Evolutionary conservation across 1,140 invertebrate species (phyloP).

Genomic region (Octopus sinensis): DNA sequence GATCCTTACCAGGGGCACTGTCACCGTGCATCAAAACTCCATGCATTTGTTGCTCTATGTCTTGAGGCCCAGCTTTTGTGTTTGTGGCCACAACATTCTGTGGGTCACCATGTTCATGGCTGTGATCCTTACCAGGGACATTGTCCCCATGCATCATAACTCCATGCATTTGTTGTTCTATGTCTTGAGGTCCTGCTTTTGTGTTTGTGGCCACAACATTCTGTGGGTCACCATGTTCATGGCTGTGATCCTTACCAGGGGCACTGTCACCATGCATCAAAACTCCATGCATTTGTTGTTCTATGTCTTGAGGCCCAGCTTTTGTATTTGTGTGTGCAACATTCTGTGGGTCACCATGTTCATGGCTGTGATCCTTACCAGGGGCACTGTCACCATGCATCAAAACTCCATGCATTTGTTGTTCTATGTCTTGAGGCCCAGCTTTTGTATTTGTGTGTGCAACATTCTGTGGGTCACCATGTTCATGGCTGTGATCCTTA

Average conservation of each 20-base stretch:
- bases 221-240: slow-evolving; percentile 17
- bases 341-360: not conserved
- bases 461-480: not conserved
- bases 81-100: slow-evolving; percentile 16
- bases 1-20: slow-evolving; percentile 24
- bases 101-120: slow-evolving; percentile 25
- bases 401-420: slow-evolving; percentile 34
- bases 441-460: slow-evolving; percentile 16
- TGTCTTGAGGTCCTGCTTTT: not conserved
- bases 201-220: slow-evolving; percentile 12
- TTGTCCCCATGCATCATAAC: slow-evolving; percentile 42
- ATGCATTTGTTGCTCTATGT: slow-evolving; percentile 23
- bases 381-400: slow-evolving; percentile 37
- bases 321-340: slow-evolving; percentile 13
- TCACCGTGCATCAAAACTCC: slow-evolving; percentile 42
- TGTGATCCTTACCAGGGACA: slow-evolving; percentile 27
- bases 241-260: slow-evolving; percentile 23
- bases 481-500: slow-evolving; percentile 26
- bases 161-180: slow-evolving; percentile 28
- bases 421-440: slow-evolving; percentile 34
- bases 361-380: slow-evolving; percentile 25
- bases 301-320: slow-evolving; percentile 32
- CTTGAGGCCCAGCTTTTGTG: not conserved
- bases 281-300: slow-evolving; percentile 34
- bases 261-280: slow-evolving; percentile 40